Conservation (phyloP, 1,140 invertebrate species). For the Lucilia sericata region DNA sequence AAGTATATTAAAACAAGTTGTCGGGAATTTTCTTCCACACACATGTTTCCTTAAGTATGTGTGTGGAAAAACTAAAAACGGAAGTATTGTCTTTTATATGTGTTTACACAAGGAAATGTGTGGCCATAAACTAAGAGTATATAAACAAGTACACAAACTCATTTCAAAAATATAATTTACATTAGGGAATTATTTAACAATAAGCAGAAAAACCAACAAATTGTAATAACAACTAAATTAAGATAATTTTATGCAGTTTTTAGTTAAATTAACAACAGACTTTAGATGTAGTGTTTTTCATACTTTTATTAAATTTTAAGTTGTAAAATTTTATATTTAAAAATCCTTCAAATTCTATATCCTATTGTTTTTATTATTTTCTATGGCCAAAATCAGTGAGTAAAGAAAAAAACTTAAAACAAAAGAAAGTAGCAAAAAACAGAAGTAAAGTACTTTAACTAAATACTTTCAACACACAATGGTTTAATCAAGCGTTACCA, state of each 20-base stretch:
- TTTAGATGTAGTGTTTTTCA: no score
- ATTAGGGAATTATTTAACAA: neutral
- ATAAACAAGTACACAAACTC: neutral
- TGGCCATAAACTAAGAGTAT: neutral
- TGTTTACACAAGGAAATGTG: neutral
- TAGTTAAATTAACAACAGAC: no score
- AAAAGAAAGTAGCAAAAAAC: no score
- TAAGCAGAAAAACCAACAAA: no score
- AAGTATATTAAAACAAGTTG: neutral
- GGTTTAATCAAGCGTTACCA: slow-evolving; percentile 10
- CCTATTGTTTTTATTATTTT: no score
- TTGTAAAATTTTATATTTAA: no score
- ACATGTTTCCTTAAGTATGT: neutral
- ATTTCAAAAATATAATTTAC: neutral
- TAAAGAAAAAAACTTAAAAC: no score
- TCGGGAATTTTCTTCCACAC: neutral
- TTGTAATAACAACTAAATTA: no score
- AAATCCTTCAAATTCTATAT: neutral
- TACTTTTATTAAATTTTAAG: no score
- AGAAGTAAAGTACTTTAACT: neutral
- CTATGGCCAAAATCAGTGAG: neutral
- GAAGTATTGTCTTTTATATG: slow-evolving; percentile 1
- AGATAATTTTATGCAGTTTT: no score
- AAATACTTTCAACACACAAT: slow-evolving; percentile 25
- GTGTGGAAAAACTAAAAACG: neutral